phyloP scores from a whole-genome alignment of 2,113 vertebrate species.

The Marmota monax region DNA sequence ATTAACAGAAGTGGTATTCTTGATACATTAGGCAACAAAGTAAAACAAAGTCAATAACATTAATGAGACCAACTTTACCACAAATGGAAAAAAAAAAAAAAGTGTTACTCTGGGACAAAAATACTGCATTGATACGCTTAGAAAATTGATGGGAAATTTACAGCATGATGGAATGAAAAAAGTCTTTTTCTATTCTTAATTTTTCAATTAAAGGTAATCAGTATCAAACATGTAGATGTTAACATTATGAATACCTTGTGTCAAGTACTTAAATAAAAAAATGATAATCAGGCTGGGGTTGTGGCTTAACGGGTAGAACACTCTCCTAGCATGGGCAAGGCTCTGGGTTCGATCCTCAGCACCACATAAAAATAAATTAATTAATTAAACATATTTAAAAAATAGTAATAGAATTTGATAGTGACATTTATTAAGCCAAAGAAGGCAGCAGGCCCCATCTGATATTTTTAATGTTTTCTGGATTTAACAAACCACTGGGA shows the following conservation, averaged over 20 bases:
- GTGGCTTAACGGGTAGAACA: no score
- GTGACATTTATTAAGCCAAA: neutral
- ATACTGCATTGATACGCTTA: neutral
- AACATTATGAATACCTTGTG: neutral
- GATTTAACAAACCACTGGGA: neutral
- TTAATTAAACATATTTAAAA: neutral
- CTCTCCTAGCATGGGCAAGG: no score
- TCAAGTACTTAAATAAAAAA: neutral
- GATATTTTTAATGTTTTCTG: neutral
- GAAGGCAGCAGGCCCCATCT: neutral
- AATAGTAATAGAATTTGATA: neutral
- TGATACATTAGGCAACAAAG: constrained; percentile 89
- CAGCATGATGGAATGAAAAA: neutral
- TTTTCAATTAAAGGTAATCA: constrained; percentile 55
- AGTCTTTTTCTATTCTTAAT: neutral
- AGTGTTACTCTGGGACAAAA: constrained; percentile 24
- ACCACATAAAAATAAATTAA: no score
- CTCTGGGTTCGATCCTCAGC: no score
- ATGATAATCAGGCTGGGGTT: no score
- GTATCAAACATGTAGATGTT: neutral
- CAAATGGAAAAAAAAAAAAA: constrained; percentile 77
- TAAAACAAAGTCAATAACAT: constrained; percentile 88
- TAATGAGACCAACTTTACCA: constrained; percentile 82
- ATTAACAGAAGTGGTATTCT: constrained; percentile 76
- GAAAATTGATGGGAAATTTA: neutral